Evolutionary conservation across 2,888 invertebrate genomes (phyloP).

Genomic region (Amiota communis): DNA sequence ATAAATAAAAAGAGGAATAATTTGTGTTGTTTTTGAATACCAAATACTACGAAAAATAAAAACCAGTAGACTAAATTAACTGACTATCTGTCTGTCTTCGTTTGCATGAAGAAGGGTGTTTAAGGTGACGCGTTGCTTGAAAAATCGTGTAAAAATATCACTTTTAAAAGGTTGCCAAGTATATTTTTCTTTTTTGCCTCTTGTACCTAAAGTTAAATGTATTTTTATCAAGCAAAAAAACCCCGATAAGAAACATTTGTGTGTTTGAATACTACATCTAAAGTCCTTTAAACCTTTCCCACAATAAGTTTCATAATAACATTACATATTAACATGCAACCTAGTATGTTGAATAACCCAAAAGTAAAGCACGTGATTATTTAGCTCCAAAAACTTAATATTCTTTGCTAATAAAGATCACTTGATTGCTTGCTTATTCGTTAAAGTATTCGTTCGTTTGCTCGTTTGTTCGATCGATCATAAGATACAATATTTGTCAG

Average conservation of each 20-base stretch:
- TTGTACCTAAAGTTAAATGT: slow-evolving; percentile 18
- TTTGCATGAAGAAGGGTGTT: no score
- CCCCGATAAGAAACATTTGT: no score
- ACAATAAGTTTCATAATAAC: no score
- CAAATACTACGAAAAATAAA: no score
- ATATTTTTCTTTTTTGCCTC: neutral
- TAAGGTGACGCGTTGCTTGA: no score
- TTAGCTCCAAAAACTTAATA: neutral
- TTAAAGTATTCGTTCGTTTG: neutral
- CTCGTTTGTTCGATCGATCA: neutral
- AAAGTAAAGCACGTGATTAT: slow-evolving; percentile 18
- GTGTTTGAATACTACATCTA: no score
- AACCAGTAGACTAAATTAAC: neutral
- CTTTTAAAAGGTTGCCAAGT: slow-evolving; percentile 20
- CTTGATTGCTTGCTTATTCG: no score
- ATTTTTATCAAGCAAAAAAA: slow-evolving; percentile 9
- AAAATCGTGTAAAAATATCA: slow-evolving; percentile 30
- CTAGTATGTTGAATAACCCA: no score
- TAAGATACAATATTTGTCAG: neutral
- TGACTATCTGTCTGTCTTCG: no score
- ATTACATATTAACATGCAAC: no score
- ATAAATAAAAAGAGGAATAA: neutral
- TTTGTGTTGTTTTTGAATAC: no score
- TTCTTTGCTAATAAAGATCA: neutral
- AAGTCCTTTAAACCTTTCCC: no score